phyloP scores from a whole-genome alignment of 2,888 invertebrate species.

The Caenorhabditis uteleia region DNA sequence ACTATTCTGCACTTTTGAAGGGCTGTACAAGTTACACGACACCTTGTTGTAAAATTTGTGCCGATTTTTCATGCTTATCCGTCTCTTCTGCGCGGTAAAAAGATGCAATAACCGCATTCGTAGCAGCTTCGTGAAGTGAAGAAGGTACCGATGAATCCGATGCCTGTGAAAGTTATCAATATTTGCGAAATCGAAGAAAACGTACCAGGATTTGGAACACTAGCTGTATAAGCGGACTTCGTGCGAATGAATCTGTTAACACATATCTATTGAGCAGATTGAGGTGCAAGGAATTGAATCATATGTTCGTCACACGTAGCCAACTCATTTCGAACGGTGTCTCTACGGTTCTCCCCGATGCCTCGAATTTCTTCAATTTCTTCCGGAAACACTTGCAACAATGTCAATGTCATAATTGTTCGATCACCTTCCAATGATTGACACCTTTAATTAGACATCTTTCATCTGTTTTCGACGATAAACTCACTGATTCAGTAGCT shows the following conservation, averaged over 20 bases:
- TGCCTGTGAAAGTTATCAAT: too few relatives aligned
- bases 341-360: slow-evolving; percentile 88
- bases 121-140: slow-evolving; percentile 83
- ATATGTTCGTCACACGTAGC: slow-evolving; percentile 77
- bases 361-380: slow-evolving; percentile 73
- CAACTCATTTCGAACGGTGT: slow-evolving; percentile 83
- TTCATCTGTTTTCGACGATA: slow-evolving; percentile 3
- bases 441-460: slow-evolving; percentile 44
- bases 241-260: slow-evolving; percentile 77
- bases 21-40: slow-evolving; percentile 82
- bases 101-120: slow-evolving; percentile 70
- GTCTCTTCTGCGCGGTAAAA: slow-evolving; percentile 68
- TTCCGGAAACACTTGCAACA: slow-evolving; percentile 91
- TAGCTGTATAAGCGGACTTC: slow-evolving; percentile 69
- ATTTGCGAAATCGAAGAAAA: too few relatives aligned
- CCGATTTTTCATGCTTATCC: slow-evolving; percentile 78
- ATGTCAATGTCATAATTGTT: slow-evolving; percentile 85
- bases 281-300: slow-evolving; percentile 21
- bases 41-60: slow-evolving; percentile 81
- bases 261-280: slow-evolving; percentile 17
- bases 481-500: slow-evolving; percentile 81
- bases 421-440: slow-evolving; percentile 69
- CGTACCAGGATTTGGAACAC: slow-evolving; percentile 71
- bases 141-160: slow-evolving; percentile 67
- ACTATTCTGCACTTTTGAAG: slow-evolving; percentile 76